Conservation (phyloP, 2,888 invertebrate species). For the Ectemnius cavifrons region DNA sequence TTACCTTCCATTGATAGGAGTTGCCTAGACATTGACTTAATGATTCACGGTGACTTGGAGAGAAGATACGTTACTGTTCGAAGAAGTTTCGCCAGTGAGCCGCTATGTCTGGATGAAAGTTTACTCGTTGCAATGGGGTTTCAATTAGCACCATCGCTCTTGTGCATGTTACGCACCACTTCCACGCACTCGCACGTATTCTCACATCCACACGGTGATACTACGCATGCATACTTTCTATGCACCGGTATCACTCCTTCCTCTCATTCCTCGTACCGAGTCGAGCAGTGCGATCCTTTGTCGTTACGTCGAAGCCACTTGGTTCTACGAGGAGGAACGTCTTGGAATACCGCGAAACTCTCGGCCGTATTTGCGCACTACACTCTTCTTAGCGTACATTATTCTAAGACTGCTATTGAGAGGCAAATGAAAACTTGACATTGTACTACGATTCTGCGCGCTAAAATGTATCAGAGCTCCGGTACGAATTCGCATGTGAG, state of each 20-base stretch:
- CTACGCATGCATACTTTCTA: not conserved
- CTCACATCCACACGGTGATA: constrained; percentile 11
- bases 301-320: constrained; percentile 54
- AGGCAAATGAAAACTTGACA: too few relatives aligned
- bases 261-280: constrained; percentile 42
- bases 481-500: constrained; percentile 19
- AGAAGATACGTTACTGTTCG: not conserved
- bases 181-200: constrained; percentile 26
- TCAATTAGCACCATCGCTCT: constrained; percentile 58
- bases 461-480: constrained; percentile 21
- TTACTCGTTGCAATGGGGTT: constrained; percentile 47
- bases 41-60: too few relatives aligned
- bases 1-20: constrained; percentile 1
- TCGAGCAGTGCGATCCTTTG: constrained; percentile 55
- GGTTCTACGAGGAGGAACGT: constrained; percentile 51
- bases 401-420: too few relatives aligned
- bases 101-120: constrained; percentile 19
- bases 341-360: constrained; percentile 33
- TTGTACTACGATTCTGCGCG: constrained; percentile 5
- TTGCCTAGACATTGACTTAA: too few relatives aligned
- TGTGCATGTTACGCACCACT: constrained; percentile 11
- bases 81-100: constrained; percentile 19
- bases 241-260: constrained; percentile 30
- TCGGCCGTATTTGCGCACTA: not conserved
- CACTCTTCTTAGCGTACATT: not conserved